A percentile compares a stretch with the other conserved stretches of the same genome.
These are phyloP conservation scores for Oscheius sp. DNA, from an alignment of 2,888 invertebrate genomes.

Conservation along the genomic window DNA sequence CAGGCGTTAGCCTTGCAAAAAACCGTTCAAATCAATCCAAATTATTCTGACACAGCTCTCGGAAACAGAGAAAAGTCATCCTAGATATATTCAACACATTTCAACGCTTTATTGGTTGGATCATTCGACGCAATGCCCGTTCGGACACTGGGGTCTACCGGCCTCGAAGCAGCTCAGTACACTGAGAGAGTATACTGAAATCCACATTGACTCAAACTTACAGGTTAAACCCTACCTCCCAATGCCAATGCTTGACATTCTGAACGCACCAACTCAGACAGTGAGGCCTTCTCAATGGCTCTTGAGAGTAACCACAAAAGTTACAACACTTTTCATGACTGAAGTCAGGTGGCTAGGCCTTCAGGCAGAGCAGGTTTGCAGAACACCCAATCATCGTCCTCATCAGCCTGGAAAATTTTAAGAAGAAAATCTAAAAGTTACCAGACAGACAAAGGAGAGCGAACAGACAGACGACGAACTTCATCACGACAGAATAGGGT, in stretches of 20 bases:
- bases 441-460: not conserved
- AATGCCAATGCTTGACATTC: not conserved
- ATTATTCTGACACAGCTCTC: no score
- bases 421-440: constrained; percentile 1
- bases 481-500: not conserved
- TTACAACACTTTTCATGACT: not conserved
- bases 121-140: not conserved
- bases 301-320: not conserved
- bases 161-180: not conserved
- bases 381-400: not conserved
- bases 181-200: not conserved
- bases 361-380: not conserved
- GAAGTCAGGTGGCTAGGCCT: not conserved
- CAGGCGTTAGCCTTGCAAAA: no score
- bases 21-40: no score
- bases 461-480: not conserved
- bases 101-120: no score
- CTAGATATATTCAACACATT: no score
- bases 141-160: not conserved
- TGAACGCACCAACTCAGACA: not conserved
- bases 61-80: no score
- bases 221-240: not conserved
- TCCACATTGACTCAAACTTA: not conserved
- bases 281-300: not conserved
- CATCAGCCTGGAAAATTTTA: not conserved